A percentile compares a stretch with the other conserved stretches of the same genome.
Evolutionary conservation across 2,888 invertebrate species (phyloP).

Genomic region (Phrixothrix hirtus): DNA sequence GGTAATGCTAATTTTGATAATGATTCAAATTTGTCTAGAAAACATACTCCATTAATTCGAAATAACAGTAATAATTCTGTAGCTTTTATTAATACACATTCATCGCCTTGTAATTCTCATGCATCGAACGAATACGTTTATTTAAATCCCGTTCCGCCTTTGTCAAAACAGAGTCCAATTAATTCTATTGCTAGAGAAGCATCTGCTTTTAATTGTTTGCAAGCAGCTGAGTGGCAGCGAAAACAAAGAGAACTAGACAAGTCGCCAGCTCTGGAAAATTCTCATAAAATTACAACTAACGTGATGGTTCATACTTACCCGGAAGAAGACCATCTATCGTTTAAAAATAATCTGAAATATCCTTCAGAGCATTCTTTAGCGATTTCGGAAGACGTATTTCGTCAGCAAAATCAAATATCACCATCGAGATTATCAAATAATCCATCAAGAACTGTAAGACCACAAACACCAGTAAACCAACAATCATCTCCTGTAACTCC

Average conservation of each 20-base stretch:
- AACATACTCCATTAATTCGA: too few relatives aligned
- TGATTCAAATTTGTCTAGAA: not conserved
- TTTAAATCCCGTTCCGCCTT: slow-evolving; percentile 27
- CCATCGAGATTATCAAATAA: slow-evolving; percentile 12
- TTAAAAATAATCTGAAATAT: not conserved
- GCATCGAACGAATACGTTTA: slow-evolving; percentile 6
- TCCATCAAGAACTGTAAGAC: slow-evolving; percentile 6
- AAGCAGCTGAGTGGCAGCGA: slow-evolving; percentile 38
- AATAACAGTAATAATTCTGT: not conserved
- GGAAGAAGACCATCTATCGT: slow-evolving; percentile 8
- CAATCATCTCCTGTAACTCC: slow-evolving; percentile 18
- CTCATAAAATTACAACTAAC: slow-evolving; percentile 39
- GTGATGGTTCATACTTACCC: slow-evolving; percentile 44
- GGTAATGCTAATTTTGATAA: slow-evolving; percentile 9
- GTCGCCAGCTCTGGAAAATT: slow-evolving; percentile 30
- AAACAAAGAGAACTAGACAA: slow-evolving; percentile 35
- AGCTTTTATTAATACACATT: not conserved
- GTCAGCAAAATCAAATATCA: slow-evolving; percentile 5
- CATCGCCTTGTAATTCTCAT: not conserved
- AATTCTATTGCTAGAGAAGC: not conserved
- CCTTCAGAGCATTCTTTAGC: not conserved
- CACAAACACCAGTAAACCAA: slow-evolving; percentile 10
- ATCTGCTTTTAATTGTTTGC: slow-evolving; percentile 12
- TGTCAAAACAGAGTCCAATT: not conserved
- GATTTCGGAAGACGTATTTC: too few relatives aligned